Percentiles rank a stretch among this genome's conserved stretches.
These are phyloP conservation scores for Parthenolecanium corni DNA, from an alignment of 2,888 invertebrate genomes.

Conservation along the genomic window DNA sequence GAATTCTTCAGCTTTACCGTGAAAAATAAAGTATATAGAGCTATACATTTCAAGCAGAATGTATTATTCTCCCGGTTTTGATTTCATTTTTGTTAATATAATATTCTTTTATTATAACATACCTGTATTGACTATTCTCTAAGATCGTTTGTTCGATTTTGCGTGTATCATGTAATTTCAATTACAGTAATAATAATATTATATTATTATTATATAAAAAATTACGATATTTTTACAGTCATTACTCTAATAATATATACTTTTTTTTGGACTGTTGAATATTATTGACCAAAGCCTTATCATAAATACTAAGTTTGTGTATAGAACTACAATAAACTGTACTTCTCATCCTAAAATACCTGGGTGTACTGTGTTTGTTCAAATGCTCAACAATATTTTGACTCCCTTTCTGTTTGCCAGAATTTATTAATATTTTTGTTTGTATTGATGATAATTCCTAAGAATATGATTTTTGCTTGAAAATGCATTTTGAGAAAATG, in stretches of 20 bases:
- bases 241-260: not conserved
- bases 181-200: not conserved
- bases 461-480: no score
- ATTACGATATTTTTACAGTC: not conserved
- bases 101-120: not conserved
- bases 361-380: no score
- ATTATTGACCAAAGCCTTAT: conserved; percentile 29
- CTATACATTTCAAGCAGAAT: no score
- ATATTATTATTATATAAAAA: not conserved
- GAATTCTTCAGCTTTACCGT: no score
- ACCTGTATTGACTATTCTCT: not conserved
- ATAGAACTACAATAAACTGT: conserved; percentile 18
- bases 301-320: conserved; percentile 23
- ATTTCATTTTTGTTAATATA: not conserved
- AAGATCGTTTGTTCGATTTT: not conserved
- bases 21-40: no score
- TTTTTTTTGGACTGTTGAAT: conserved; percentile 15
- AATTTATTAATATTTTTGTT: no score
- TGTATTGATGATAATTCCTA: no score
- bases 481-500: no score
- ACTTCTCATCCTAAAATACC: not conserved
- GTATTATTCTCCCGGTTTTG: not conserved
- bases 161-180: not conserved
- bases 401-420: no score
- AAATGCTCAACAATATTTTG: no score